Conservation (phyloP, 1,140 invertebrate genomes). For the Bombus fervidus region DNA sequence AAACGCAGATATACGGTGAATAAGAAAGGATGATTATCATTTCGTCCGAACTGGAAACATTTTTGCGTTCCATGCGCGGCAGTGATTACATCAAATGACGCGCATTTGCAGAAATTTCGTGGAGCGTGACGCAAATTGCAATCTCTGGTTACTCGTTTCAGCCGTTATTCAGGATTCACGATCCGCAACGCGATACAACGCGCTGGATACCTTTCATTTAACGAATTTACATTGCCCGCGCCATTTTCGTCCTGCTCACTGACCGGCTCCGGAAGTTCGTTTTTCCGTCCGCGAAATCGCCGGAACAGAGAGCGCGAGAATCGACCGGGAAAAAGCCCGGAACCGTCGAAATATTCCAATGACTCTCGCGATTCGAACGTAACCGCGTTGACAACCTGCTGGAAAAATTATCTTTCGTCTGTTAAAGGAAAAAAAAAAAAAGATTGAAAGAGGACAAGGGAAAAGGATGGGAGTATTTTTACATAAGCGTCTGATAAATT, state of each 20-base stretch:
- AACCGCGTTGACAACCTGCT: not conserved
- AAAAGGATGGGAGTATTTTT: constrained; percentile 24
- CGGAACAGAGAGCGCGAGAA: not conserved
- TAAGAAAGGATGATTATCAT: constrained; percentile 39
- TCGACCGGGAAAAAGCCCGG: not conserved
- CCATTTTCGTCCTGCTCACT: not conserved
- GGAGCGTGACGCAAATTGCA: constrained; percentile 26
- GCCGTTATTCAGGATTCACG: constrained; percentile 24
- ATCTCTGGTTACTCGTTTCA: constrained; percentile 40
- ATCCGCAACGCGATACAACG: constrained; percentile 5
- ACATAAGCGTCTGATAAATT: constrained; percentile 55
- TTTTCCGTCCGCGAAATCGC: not conserved
- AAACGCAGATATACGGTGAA: too few species aligned
- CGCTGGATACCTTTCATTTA: not conserved
- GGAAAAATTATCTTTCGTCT: not conserved
- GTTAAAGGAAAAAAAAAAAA: not conserved
- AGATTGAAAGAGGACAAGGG: too few species aligned
- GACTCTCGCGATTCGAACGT: not conserved
- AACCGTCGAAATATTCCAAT: not conserved
- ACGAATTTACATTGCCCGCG: not conserved
- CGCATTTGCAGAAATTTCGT: constrained; percentile 28
- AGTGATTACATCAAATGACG: constrained; percentile 27
- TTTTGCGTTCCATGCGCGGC: constrained; percentile 2
- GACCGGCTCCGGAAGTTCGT: not conserved
- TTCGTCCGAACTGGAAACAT: not conserved